phyloP scores from a whole-genome alignment of 2,888 invertebrate genomes.

The Scaptodrosophila latifasciaeformis region DNA sequence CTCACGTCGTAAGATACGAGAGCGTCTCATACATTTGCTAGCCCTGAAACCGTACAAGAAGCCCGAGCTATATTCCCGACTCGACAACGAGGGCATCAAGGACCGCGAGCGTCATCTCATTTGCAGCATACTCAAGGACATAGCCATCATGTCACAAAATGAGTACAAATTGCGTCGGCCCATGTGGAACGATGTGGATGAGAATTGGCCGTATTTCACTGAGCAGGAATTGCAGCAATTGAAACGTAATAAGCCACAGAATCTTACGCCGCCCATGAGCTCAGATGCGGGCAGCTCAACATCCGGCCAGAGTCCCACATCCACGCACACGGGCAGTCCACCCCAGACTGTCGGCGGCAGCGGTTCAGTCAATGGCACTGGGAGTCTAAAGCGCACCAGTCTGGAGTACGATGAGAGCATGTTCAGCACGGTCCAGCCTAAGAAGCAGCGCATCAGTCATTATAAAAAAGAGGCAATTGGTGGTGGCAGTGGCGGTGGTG shows the following conservation, averaged over 20 bases:
- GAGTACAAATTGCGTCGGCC: conserved; percentile 90
- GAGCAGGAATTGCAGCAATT: conserved; percentile 92
- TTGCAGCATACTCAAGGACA: conserved; percentile 85
- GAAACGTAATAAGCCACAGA: conserved; percentile 93
- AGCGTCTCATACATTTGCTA: conserved; percentile 94
- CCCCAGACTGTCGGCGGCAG: conserved; percentile 76
- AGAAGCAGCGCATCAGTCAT: conserved; percentile 92
- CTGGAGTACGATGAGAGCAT: conserved; percentile 78
- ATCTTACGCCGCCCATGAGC: conserved; percentile 90
- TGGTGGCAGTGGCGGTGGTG: conserved; percentile 3
- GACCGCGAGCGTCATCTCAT: conserved; percentile 87
- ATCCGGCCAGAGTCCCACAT: conserved; percentile 86
- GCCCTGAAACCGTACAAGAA: conserved; percentile 95
- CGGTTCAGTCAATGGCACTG: conserved; percentile 16
- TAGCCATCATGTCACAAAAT: conserved; percentile 87
- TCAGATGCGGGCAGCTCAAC: conserved; percentile 87
- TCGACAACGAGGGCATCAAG: conserved; percentile 90
- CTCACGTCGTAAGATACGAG: conserved; percentile 80
- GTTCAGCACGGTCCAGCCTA: conserved; percentile 75
- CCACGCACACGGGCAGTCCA: conserved; percentile 84
- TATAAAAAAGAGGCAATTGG: conserved; percentile 78
- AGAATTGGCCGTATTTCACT: conserved; percentile 95
- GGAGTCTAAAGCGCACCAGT: conserved; percentile 76
- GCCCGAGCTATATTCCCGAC: conserved; percentile 88
- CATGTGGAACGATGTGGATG: conserved; percentile 94